Evolutionary conservation across 2,113 vertebrate genomes (phyloP), one percentile per base, ranked within the genome.

Genomic region (Meleagris gallopavo): DNA sequence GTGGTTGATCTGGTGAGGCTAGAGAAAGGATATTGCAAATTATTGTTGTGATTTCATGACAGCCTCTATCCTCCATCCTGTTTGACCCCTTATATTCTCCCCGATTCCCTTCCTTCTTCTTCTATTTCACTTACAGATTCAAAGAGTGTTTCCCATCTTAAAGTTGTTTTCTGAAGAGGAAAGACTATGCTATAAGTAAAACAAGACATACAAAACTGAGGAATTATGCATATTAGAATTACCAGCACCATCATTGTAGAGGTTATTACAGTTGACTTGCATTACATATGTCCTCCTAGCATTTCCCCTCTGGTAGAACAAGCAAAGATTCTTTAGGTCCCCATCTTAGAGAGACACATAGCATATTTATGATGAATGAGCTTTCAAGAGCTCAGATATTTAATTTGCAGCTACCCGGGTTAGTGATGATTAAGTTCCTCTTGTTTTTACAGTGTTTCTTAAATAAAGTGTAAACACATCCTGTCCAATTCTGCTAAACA

Each of bases 341-440:
- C 11, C 24, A 30, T 91, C 34, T 32, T 67, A 84, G 45, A 94
- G 71, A 93, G 64, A 78, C 78, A 85, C 1, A 1, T 11, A 64
- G 30, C 20, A 57, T 84, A 91, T 92, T 94, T 91, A 70, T 78
- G 72, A 97, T 84, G 55, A 92, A 94, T 82, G 79, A 95, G 65
- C 66, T 93, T 95, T 70, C 62, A 89, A 81, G 66, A 89, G 60
- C 72, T 92, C 83, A 62, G 83, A 71, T 93, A 95, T 78, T 95
- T 90, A 86, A 95, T 96, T 82, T 91, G 73, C 88, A 96, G 80
- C 89, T 84, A 85, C 65, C 45, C 17, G 9, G 70, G 82, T 86
- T 91, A 95, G 69, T 70, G 89, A 96, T 97, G 92, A 96, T 96
- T 96, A 97, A 96, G 92, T 94, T 95, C 72, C 83, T 70, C 81